phyloP scores from a whole-genome alignment of 2,797 vertebrate genomes.

The Mormyrus hasselquistii region DNA sequence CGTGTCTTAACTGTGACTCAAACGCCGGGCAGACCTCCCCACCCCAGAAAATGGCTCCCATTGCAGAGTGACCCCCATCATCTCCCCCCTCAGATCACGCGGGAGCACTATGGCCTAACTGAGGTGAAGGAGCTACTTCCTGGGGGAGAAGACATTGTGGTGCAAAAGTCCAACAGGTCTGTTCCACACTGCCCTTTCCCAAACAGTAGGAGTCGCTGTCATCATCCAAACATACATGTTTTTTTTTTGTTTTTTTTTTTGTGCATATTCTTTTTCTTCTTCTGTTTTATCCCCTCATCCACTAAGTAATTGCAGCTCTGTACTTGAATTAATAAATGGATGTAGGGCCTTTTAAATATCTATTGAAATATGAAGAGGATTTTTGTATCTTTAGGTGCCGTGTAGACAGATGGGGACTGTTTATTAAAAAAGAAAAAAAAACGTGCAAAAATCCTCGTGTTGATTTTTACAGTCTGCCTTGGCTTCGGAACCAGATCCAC shows the following conservation, averaged over 20 bases:
- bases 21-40: background rate
- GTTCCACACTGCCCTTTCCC: constrained; percentile 13
- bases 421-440: background rate
- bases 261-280: background rate
- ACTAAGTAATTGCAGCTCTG: background rate
- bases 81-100: constrained; percentile 73
- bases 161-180: constrained; percentile 84
- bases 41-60: background rate
- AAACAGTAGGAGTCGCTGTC: background rate
- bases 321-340: background rate
- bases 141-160: constrained; percentile 74
- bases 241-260: background rate
- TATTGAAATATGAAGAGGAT: background rate
- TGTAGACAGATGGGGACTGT: constrained; percentile 44
- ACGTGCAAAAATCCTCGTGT: constrained; percentile 18
- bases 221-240: background rate
- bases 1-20: background rate
- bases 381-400: background rate
- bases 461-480: constrained; percentile 17
- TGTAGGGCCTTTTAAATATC: background rate
- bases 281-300: background rate
- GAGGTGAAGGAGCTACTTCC: constrained; percentile 85
- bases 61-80: background rate
- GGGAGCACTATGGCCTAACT: constrained; percentile 85
- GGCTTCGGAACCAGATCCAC: background rate